phyloP scores from a whole-genome alignment of 35 echinoderm and acorn worm genomes.

The Diadema setosum region DNA sequence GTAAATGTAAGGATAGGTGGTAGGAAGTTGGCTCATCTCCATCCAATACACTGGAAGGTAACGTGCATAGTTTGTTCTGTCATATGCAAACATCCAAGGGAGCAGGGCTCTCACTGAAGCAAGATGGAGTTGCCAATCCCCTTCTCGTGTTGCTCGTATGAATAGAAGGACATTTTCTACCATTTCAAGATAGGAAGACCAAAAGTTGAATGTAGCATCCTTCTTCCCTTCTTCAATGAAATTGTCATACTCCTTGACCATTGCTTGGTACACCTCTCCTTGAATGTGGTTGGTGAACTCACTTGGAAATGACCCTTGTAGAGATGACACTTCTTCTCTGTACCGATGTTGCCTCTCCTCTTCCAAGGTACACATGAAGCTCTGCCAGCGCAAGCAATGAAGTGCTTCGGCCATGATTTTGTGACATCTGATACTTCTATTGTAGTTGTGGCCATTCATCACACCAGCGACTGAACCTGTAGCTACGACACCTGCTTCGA shows the following conservation, averaged over 20 bases:
- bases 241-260: background rate
- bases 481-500: slow-evolving; percentile 51
- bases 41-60: slow-evolving; percentile 46
- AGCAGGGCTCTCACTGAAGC: slow-evolving; percentile 27
- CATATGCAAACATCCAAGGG: slow-evolving; percentile 53
- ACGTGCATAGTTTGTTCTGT: slow-evolving; percentile 45
- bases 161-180: slow-evolving; percentile 51
- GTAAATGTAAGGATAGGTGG: background rate
- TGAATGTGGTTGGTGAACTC: background rate
- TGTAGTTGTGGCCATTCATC: slow-evolving; percentile 61
- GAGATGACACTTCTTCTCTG: background rate
- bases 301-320: background rate
- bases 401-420: background rate
- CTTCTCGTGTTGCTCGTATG: slow-evolving; percentile 48
- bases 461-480: slow-evolving; percentile 49
- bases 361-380: background rate
- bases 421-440: background rate
- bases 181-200: slow-evolving; percentile 58
- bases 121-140: slow-evolving; percentile 50
- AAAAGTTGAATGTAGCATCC: slow-evolving; percentile 26
- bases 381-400: background rate
- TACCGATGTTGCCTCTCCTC: background rate
- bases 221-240: background rate
- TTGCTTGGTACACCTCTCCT: background rate
- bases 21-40: slow-evolving; percentile 19